These are phyloP conservation scores for Anastrepha obliqua DNA, from an alignment of 1,140 invertebrate genomes.

Conservation along the genomic window DNA sequence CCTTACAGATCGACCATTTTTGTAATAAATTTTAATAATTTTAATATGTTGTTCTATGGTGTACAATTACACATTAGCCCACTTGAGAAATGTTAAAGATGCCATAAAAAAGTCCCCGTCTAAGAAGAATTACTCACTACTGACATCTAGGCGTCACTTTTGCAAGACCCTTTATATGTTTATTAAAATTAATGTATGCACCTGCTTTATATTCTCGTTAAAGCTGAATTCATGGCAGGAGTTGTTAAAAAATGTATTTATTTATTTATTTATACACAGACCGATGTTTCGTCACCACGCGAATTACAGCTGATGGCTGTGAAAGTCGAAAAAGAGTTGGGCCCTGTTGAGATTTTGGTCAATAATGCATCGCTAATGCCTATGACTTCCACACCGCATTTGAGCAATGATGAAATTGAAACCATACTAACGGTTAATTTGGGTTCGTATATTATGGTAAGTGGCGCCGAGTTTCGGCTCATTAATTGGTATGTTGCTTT, in stretches of 20 bases:
- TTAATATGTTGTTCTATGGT: no score
- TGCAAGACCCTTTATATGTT: neutral
- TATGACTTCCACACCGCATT: constrained; percentile 68
- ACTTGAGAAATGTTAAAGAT: no score
- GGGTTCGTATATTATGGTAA: constrained; percentile 71
- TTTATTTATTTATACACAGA: constrained; percentile 59
- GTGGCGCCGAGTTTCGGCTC: constrained; percentile 38
- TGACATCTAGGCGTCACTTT: no score
- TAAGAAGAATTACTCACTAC: no score
- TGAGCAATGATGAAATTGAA: constrained; percentile 70
- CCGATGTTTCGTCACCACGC: constrained; percentile 70
- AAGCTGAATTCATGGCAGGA: neutral
- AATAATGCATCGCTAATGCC: constrained; percentile 73
- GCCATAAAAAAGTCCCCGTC: no score
- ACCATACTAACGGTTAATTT: constrained; percentile 70
- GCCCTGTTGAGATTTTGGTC: constrained; percentile 70
- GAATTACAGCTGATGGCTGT: constrained; percentile 69
- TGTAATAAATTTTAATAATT: no score
- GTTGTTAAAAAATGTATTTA: neutral
- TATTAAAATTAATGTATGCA: neutral
- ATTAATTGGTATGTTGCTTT: constrained; percentile 13
- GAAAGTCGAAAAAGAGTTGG: constrained; percentile 72
- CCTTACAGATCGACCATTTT: no score
- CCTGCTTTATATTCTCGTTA: neutral
- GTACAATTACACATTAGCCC: no score